Base-by-base conservation (phyloP, 2,888 invertebrate species). In the Pogonocherus hispidulus region DNA sequence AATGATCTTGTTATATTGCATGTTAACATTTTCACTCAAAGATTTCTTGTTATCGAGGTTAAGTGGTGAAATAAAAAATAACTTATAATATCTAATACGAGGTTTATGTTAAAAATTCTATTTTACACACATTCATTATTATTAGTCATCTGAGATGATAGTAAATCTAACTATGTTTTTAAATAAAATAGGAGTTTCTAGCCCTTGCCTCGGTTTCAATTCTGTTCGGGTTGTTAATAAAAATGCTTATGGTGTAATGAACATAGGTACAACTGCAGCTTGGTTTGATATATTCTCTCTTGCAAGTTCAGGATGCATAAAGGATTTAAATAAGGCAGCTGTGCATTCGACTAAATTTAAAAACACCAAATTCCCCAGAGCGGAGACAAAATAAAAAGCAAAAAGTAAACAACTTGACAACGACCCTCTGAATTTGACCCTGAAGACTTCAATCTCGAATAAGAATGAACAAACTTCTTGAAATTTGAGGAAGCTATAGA, bases 401-500 rank as follows among this genome's bases (percentile, higher is more conserved):
- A 49, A 49, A 51, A 3, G 20, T 49, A 60, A 60, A 60, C 23
- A 60, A 22, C 49, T 49, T 52, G 52, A 63, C 52, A 63, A 41
- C 63, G 51, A 60, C 52, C 52, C 52, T 63, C 46, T 52, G 52
- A 63, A 63, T 63, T 63, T 63, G 52, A 8, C 18, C 22, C 22
- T 52, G 22, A 63, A 52, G 14, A 14, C 41, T 52, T 63, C 51
- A 63, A 52, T 63, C 52, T 63, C 37, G 47, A 59, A 47, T 47
- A 47, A 27, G 47, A 59, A 47, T 59, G 47, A 59, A 59, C 59
- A 32, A 27, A 59, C 23, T 23, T 46, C 57, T 59, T 59, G 57
- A 59, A 27, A 18, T 32, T 19, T 59, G 46, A 57, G 22, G 57
- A 20, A 44, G 23, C 59, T 47, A 27, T 47, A 59, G 59, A 47